Percentiles rank a stretch among this genome's conserved stretches.
These are phyloP conservation scores for Teleopsis dalmanni DNA, from an alignment of 1,140 invertebrate species.

Conservation along the genomic window DNA sequence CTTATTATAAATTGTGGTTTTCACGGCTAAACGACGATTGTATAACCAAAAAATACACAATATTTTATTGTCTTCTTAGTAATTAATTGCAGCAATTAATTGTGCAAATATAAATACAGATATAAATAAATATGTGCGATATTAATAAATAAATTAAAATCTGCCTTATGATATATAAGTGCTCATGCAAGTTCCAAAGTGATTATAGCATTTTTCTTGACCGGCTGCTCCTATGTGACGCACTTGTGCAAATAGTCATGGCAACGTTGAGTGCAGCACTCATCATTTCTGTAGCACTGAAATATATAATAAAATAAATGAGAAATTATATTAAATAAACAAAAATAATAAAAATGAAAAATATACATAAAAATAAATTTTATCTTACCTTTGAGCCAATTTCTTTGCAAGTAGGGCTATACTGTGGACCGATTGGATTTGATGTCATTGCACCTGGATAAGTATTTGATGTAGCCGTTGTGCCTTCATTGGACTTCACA, in stretches of 20 bases:
- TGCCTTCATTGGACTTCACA: neutral
- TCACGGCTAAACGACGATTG: too few species aligned
- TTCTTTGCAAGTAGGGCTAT: conserved; percentile 17
- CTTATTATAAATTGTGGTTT: too few species aligned
- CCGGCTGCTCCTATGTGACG: conserved; percentile 23
- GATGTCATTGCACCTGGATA: neutral
- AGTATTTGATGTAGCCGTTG: neutral
- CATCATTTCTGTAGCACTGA: conserved; percentile 21
- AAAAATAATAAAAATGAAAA: neutral
- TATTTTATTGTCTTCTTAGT: neutral
- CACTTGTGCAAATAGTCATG: conserved; percentile 32
- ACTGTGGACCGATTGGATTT: too few species aligned
- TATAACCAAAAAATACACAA: too few species aligned
- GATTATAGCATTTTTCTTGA: neutral
- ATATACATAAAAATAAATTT: neutral
- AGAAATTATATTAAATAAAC: neutral
- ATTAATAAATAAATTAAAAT: neutral
- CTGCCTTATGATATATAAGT: neutral
- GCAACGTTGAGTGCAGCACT: conserved; percentile 34
- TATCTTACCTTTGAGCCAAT: conserved; percentile 20
- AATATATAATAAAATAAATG: conserved; percentile 4
- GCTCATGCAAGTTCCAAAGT: neutral
- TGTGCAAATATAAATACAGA: neutral
- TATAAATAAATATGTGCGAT: neutral
- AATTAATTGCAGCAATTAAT: neutral